These are phyloP conservation scores for Typhlichthys subterraneus DNA, from an alignment of 2,797 vertebrate genomes.

Conservation along the genomic window DNA sequence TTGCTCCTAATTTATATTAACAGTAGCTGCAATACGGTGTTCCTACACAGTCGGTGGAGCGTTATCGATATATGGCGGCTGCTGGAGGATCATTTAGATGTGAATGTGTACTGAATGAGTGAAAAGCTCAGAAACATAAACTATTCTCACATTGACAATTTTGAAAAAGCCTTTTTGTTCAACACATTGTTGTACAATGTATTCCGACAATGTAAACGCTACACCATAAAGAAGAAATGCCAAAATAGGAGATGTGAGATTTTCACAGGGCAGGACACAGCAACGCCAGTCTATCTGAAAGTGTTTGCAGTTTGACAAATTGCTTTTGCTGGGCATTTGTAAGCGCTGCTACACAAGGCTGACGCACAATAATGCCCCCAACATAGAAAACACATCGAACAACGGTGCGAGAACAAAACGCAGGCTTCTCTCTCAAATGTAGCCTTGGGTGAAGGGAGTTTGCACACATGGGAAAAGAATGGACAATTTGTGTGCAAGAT, in stretches of 20 bases:
- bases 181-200: background rate
- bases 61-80: too few species aligned
- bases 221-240: background rate
- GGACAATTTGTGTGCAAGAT: constrained; percentile 27
- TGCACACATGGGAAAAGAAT: constrained; percentile 27
- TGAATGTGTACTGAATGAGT: too few species aligned
- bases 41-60: too few species aligned
- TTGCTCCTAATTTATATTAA: too few species aligned
- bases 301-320: constrained; percentile 44
- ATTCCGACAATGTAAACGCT: background rate
- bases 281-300: constrained; percentile 26
- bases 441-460: constrained; percentile 53
- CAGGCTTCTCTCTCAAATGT: constrained; percentile 43
- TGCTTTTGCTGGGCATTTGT: constrained; percentile 53
- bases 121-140: too few species aligned
- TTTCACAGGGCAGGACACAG: constrained; percentile 23
- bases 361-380: constrained; percentile 42
- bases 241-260: constrained; percentile 1
- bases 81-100: too few species aligned
- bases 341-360: constrained; percentile 51
- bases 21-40: too few species aligned
- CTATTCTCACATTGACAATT: too few species aligned
- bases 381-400: constrained; percentile 49
- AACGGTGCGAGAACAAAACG: constrained; percentile 24
- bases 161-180: too few species aligned